A percentile compares a stretch with the other conserved stretches of the same genome.
phyloP scores from a whole-genome alignment of 2,888 invertebrate species.

The Eubasilissa splendida region DNA sequence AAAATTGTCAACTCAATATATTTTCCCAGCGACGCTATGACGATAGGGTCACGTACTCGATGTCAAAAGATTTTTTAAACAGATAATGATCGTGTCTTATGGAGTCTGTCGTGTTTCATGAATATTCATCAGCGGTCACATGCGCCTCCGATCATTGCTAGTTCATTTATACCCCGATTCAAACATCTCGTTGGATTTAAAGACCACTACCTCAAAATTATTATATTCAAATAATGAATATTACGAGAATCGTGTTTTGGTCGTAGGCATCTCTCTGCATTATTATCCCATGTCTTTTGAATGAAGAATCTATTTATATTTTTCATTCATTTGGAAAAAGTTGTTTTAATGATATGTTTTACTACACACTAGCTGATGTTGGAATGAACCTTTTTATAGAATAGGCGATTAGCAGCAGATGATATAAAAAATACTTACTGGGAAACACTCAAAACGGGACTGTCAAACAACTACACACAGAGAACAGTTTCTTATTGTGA shows the following conservation, averaged over 20 bases:
- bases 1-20: background rate
- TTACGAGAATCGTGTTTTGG: constrained; percentile 6
- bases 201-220: background rate
- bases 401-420: too few relatives aligned
- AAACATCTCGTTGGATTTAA: constrained; percentile 3
- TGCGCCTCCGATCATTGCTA: background rate
- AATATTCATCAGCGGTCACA: constrained; percentile 11
- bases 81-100: constrained; percentile 12
- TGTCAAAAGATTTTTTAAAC: constrained; percentile 19
- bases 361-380: constrained; percentile 14
- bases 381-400: background rate
- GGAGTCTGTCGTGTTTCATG: background rate
- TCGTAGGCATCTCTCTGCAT: constrained; percentile 1
- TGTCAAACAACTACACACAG: too few relatives aligned
- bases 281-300: constrained; percentile 2
- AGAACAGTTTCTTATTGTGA: too few relatives aligned
- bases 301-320: constrained; percentile 8
- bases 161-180: background rate
- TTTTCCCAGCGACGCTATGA: constrained; percentile 2
- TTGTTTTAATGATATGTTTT: constrained; percentile 7
- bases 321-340: constrained; percentile 25
- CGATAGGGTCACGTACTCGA: constrained; percentile 32
- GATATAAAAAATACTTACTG: too few relatives aligned
- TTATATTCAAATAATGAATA: background rate
- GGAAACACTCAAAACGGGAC: too few relatives aligned